These are phyloP conservation scores for Hydropsyche tenuis DNA, from an alignment of 1,140 invertebrate genomes.

Conservation along the genomic window DNA sequence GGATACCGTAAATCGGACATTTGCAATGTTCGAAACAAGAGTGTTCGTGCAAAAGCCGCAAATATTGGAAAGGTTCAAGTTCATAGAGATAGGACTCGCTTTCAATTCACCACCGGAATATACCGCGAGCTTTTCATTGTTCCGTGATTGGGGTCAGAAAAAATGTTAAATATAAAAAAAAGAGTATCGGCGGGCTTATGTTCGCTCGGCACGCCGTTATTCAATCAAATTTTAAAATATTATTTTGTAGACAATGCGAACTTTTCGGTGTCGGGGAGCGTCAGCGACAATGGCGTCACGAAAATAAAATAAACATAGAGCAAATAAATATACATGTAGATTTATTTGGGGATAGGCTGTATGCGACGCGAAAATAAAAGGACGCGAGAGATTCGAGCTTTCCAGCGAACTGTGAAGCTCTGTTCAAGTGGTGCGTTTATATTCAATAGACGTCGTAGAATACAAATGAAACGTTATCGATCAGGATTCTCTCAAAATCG, in stretches of 20 bases:
- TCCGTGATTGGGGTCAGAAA: no score
- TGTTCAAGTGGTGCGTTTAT: constrained; percentile 19
- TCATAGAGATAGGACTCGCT: not conserved
- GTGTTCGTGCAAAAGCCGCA: not conserved
- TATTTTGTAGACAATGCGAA: no score
- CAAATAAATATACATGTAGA: not conserved
- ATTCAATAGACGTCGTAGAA: constrained; percentile 4
- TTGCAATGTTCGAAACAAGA: not conserved
- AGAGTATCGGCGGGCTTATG: no score
- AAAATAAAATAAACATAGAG: not conserved
- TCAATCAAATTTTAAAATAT: no score
- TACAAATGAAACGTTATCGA: constrained; percentile 24
- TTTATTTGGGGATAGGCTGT: not conserved
- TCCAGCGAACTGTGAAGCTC: constrained; percentile 2
- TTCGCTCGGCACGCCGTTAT: no score
- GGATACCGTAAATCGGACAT: not conserved
- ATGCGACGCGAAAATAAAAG: constrained; percentile 6
- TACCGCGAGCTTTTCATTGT: no score
- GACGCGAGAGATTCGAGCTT: not conserved
- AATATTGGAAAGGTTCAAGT: not conserved
- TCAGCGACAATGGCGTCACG: no score
- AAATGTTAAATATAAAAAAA: no score
- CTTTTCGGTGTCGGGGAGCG: no score
- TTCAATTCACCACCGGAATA: no score
- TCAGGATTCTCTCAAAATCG: constrained; percentile 4